phyloP scores from a whole-genome alignment of 2,113 vertebrate species.

The Malurus melanocephalus region DNA sequence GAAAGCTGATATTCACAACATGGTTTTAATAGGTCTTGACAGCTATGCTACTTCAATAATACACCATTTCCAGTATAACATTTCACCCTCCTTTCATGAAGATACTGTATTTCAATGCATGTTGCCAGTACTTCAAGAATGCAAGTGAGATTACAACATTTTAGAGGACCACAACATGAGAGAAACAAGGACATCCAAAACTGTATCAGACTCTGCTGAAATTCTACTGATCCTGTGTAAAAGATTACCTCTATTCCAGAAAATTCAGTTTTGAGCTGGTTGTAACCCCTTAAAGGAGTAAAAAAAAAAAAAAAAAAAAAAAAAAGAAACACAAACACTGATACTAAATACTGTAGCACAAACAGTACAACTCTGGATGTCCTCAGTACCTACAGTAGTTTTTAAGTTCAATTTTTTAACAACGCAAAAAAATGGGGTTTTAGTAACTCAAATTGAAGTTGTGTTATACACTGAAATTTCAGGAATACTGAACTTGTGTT shows the following conservation, averaged over 20 bases:
- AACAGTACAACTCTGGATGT: neutral
- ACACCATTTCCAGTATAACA: neutral
- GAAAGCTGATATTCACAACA: neutral
- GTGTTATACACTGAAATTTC: neutral
- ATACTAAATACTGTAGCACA: neutral
- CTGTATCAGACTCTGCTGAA: neutral
- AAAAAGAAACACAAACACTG: neutral
- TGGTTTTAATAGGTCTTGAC: neutral
- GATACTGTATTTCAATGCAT: neutral
- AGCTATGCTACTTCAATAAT: neutral
- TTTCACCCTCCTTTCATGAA: neutral
- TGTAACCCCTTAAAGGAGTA: neutral
- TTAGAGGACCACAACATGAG: neutral
- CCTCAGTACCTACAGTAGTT: neutral
- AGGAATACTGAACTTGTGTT: neutral
- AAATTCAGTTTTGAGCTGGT: neutral
- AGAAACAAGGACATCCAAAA: neutral
- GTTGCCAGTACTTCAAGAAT: neutral
- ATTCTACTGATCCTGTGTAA: neutral
- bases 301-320: too few relatives aligned
- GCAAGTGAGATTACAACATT: neutral
- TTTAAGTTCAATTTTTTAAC: neutral
- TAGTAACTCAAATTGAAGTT: neutral
- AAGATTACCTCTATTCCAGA: neutral
- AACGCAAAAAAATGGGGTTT: neutral